phyloP scores from a whole-genome alignment of 2,888 invertebrate genomes.

The Drosophila maculinotata region DNA sequence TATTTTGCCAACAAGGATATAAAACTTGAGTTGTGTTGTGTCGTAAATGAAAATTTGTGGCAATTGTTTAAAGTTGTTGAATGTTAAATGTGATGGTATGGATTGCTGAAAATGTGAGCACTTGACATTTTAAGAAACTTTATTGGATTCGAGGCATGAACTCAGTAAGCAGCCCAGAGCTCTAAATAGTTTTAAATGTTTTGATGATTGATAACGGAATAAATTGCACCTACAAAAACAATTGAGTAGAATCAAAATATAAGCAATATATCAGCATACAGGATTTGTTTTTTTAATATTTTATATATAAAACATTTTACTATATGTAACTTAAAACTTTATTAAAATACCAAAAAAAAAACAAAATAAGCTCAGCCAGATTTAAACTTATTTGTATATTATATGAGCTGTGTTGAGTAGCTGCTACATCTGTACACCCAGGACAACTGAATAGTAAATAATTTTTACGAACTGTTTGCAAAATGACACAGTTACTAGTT shows the following conservation, averaged over 20 bases:
- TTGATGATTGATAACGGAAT: neutral
- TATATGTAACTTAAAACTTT: no score
- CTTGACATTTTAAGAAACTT: neutral
- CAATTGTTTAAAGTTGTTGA: neutral
- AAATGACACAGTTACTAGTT: neutral
- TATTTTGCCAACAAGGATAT: slow-evolving; percentile 30
- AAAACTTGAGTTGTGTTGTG: slow-evolving; percentile 24
- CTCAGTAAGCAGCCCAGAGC: no score
- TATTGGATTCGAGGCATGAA: neutral
- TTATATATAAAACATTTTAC: no score
- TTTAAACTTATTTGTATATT: neutral
- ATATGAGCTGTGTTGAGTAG: neutral
- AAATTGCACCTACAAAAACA: no score
- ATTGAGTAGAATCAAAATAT: no score
- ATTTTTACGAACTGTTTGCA: neutral
- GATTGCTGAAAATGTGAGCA: neutral
- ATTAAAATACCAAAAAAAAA: no score
- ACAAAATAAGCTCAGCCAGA: neutral
- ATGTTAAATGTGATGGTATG: neutral
- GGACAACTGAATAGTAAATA: neutral
- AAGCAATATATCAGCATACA: no score
- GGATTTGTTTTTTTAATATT: no score
- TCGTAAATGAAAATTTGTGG: slow-evolving; percentile 18
- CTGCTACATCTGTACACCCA: neutral
- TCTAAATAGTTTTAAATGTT: neutral